These are phyloP conservation scores for Leptura quadrifasciata DNA, from an alignment of 2,888 invertebrate genomes.

Conservation along the genomic window DNA sequence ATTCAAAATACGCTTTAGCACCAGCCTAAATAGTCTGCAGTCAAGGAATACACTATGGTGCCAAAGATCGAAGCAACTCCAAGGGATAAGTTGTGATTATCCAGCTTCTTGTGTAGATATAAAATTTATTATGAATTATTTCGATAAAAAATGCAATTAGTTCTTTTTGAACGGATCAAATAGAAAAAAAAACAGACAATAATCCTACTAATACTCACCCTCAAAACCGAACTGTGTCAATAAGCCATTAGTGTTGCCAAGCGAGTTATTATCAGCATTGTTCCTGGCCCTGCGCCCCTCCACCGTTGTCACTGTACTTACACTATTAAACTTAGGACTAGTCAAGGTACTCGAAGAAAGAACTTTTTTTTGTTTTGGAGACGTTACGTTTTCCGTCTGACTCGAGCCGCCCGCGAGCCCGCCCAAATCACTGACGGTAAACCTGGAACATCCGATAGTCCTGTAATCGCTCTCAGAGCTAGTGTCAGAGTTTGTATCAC, in stretches of 20 bases:
- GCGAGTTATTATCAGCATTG: slow-evolving; percentile 43
- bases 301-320: slow-evolving; percentile 63
- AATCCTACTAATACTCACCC: slow-evolving; percentile 59
- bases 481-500: slow-evolving; percentile 43
- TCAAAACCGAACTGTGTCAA: slow-evolving; percentile 69
- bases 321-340: slow-evolving; percentile 72
- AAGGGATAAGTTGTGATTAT: no score
- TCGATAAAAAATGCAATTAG: no score
- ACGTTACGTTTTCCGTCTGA: slow-evolving; percentile 46
- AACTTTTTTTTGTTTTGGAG: slow-evolving; percentile 59
- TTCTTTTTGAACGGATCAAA: no score
- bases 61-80: no score
- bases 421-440: slow-evolving; percentile 65
- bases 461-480: slow-evolving; percentile 60
- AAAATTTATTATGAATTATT: no score
- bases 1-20: no score
- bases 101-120: no score
- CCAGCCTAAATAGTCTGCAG: no score
- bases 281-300: slow-evolving; percentile 50
- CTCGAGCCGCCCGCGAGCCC: slow-evolving; percentile 40
- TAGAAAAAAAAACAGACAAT: not conserved
- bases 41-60: no score
- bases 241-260: slow-evolving; percentile 67
- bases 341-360: slow-evolving; percentile 66
- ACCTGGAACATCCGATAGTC: slow-evolving; percentile 69